Evolutionary conservation across 2,888 invertebrate species (phyloP).

Genomic region (Eurytoma californica): DNA sequence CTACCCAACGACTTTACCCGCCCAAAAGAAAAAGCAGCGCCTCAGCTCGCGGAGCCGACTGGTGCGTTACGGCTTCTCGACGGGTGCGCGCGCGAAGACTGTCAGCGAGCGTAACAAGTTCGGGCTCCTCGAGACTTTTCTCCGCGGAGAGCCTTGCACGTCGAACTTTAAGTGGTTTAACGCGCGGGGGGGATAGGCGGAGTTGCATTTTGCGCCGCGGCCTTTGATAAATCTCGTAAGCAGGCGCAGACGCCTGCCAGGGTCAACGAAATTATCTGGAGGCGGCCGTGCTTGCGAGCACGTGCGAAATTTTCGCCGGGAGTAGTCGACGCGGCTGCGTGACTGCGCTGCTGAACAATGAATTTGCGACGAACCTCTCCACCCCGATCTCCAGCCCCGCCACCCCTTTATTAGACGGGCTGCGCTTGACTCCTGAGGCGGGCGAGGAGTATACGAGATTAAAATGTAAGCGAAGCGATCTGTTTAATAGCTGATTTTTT

Average conservation of each 20-base stretch:
- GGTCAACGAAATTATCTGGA: constrained; percentile 34
- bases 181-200: background rate
- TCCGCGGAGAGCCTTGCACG: background rate
- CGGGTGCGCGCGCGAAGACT: constrained; percentile 5
- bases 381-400: background rate
- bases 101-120: constrained; percentile 22
- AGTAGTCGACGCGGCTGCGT: background rate
- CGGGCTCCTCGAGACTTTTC: constrained; percentile 12
- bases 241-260: constrained; percentile 8
- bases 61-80: no score
- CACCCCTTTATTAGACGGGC: constrained; percentile 3
- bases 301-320: constrained; percentile 20
- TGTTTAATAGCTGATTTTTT: no score
- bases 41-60: no score
- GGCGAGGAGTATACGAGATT: no score
- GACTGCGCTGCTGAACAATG: constrained; percentile 3
- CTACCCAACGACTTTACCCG: no score
- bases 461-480: no score
- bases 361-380: background rate
- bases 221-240: constrained; percentile 40
- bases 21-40: no score
- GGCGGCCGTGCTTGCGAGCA: no score
- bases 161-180: constrained; percentile 36
- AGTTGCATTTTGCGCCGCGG: background rate
- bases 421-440: no score